These are phyloP conservation scores for Trichoplusia ni DNA, from an alignment of 1,140 invertebrate species.

Conservation along the genomic window DNA sequence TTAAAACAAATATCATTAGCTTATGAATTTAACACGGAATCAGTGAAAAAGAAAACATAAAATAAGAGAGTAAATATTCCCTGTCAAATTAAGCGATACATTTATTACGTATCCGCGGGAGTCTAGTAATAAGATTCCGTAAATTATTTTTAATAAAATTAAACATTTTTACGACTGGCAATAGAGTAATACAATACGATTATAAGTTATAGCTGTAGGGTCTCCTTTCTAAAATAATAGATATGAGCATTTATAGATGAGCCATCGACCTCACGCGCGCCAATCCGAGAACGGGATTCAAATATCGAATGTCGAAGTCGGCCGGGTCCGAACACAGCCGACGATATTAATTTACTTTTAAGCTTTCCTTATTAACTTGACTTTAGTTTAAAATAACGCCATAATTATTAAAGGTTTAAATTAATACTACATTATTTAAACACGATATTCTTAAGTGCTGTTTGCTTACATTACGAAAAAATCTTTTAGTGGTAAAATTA, in stretches of 20 bases:
- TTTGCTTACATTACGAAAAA: no score
- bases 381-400: constrained; percentile 3
- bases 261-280: constrained; percentile 46
- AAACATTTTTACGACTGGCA: neutral
- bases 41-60: no score
- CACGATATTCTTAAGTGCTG: neutral
- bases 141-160: neutral
- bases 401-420: neutral
- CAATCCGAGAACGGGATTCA: constrained; percentile 43
- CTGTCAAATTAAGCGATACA: neutral
- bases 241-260: constrained; percentile 35
- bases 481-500: no score
- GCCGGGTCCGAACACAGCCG: constrained; percentile 37
- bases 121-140: neutral
- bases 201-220: constrained; percentile 1
- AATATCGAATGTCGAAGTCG: constrained; percentile 60
- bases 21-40: constrained; percentile 5
- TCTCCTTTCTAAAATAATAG: constrained; percentile 29
- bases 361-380: constrained; percentile 53
- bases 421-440: neutral
- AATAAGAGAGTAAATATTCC: neutral
- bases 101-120: neutral
- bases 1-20: constrained; percentile 1
- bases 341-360: constrained; percentile 55
- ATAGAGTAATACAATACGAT: neutral